Evolutionary conservation across 2,113 vertebrate genomes (phyloP).

Genomic region (Nothocercus julius): DNA sequence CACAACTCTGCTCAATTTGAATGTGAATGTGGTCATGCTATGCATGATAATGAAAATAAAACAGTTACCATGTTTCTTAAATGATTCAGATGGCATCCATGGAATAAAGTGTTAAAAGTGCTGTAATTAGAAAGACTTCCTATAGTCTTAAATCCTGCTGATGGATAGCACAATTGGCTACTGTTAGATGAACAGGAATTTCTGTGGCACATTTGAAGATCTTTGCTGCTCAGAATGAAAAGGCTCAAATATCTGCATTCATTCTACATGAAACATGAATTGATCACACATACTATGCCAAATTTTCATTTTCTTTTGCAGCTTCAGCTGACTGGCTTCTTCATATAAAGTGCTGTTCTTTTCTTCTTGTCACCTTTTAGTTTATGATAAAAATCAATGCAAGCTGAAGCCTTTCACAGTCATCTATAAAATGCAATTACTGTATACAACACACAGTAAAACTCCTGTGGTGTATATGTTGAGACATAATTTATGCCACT

Average conservation of each 20-base stretch:
- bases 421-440: constrained; percentile 89
- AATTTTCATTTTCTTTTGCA: constrained; percentile 78
- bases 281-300: constrained; percentile 65
- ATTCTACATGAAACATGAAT: constrained; percentile 70
- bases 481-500: constrained; percentile 87
- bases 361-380: constrained; percentile 79
- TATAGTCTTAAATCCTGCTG: constrained; percentile 58
- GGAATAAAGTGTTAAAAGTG: constrained; percentile 29
- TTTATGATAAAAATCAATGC: constrained; percentile 89
- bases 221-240: constrained; percentile 60
- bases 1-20: constrained; percentile 31
- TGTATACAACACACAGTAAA: constrained; percentile 82
- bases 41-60: constrained; percentile 54
- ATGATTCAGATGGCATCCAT: constrained; percentile 6
- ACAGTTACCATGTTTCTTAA: constrained; percentile 32
- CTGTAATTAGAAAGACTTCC: constrained; percentile 56
- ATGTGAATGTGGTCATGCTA: constrained; percentile 25
- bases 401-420: constrained; percentile 83
- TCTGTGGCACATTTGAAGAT: constrained; percentile 50
- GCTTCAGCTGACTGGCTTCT: constrained; percentile 78
- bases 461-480: constrained; percentile 81
- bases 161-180: constrained; percentile 12
- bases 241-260: constrained; percentile 68
- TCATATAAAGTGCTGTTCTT: constrained; percentile 77
- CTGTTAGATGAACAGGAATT: constrained; percentile 45